phyloP scores from a whole-genome alignment of 23 tunicate species.

The Phallusia fumigata region DNA sequence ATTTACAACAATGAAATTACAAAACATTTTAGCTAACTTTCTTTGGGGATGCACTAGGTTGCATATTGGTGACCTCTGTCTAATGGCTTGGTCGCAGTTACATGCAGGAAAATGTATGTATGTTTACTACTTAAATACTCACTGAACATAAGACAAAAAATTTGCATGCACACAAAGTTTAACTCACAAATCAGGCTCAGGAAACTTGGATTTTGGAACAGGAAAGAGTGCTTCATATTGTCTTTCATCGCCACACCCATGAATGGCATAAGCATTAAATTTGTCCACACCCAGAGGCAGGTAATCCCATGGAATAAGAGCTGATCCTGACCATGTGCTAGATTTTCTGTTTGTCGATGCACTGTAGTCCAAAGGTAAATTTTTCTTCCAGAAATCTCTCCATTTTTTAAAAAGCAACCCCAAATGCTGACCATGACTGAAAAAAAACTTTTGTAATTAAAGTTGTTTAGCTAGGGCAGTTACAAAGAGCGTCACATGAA shows the following conservation, averaged over 20 bases:
- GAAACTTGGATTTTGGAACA: conserved; percentile 17
- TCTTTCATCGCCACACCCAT: conserved; percentile 51
- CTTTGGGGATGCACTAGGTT: too few species aligned
- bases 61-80: too few species aligned
- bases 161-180: not conserved
- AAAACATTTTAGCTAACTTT: too few species aligned
- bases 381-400: conserved; percentile 51
- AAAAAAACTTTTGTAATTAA: not conserved
- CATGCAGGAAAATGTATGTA: too few species aligned
- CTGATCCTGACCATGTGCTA: conserved; percentile 45
- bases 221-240: conserved; percentile 66
- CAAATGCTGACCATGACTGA: conserved; percentile 78
- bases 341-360: conserved; percentile 2
- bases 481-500: too few species aligned
- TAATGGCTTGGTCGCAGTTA: too few species aligned
- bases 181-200: conserved; percentile 75
- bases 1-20: too few species aligned
- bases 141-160: too few species aligned
- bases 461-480: too few species aligned
- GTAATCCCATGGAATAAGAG: conserved; percentile 73
- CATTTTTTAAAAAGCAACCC: conserved; percentile 54
- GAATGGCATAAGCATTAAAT: conserved; percentile 73
- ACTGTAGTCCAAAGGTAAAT: conserved; percentile 28
- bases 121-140: too few species aligned
- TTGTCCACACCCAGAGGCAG: conserved; percentile 48